Base-by-base conservation (phyloP, 2,797 vertebrate species). In the Phyllotis vaccarum region DNA sequence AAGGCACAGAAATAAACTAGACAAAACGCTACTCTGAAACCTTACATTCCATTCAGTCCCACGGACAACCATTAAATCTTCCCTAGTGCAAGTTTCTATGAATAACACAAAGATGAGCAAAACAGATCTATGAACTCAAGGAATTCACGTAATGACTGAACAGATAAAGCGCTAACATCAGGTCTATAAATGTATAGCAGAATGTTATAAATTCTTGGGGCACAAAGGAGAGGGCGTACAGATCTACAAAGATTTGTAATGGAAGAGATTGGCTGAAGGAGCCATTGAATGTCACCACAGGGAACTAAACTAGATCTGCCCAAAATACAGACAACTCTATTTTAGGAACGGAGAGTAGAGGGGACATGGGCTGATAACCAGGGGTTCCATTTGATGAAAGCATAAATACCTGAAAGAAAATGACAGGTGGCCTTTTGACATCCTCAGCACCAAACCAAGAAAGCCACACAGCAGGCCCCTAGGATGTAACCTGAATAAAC, bases 1-100 rank as follows among this genome's bases (percentile, higher is more conserved):
- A 46, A 82, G 46, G 80, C 31, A 70, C 8, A 80, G 22, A 85
- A 68, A 86, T 92, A 91, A 94, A 89, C 34, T 46, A 89, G 60
- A 89, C 11, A 37, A 68, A 74, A 14, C 72, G 16, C 58, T 89
- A 14, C 52, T 86, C 64, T 89, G 66, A 70, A 89, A 85, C 1
- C 6, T 52, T 16, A 19, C 40, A n/a, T 88, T 34, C 52, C 21
- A 2, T 70, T 86, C 66, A 81, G 16, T 68, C 34, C 12, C 43
- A 19, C 3, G 6, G 66, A 74, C 12, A 60, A 12, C 17, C 87
- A 54, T 6, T 74, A 52, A 52, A 60, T 70, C 31, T 81, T 64
- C 34, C 52, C 76, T 54, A 21, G 14, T 87, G 34, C 68, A 79
- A 49, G 40, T 19, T 31, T 11, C 29, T 68, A 52, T 21, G 2